Conservation (phyloP, 2,888 invertebrate species). For the Xestia ashworthii region DNA sequence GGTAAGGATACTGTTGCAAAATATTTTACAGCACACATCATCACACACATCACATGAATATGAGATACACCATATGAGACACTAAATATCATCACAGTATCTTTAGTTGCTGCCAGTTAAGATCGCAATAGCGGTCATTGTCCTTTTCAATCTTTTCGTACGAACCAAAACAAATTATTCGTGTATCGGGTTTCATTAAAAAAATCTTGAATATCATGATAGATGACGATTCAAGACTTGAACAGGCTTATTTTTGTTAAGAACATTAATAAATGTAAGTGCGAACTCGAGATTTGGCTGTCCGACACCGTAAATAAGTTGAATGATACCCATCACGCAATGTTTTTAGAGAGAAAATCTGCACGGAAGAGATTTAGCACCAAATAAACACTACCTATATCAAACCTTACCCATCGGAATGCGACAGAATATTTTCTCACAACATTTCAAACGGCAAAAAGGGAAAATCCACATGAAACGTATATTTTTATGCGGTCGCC, state of each 20-base stretch:
- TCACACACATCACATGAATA: not conserved
- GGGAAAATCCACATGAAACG: slow-evolving; percentile 20
- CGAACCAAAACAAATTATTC: too few relatives aligned
- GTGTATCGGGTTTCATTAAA: too few relatives aligned
- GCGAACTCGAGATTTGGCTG: too few relatives aligned
- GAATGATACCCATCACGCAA: not conserved
- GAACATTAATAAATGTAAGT: too few relatives aligned
- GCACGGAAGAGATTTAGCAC: not conserved
- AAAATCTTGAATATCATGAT: too few relatives aligned
- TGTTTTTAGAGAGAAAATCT: not conserved
- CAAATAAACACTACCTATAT: slow-evolving; percentile 29
- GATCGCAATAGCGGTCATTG: too few relatives aligned
- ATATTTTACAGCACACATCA: not conserved
- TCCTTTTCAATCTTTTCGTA: too few relatives aligned
- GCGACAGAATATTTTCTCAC: slow-evolving; percentile 9
- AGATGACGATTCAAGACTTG: too few relatives aligned
- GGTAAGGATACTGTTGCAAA: not conserved
- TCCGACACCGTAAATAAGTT: not conserved
- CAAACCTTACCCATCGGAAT: slow-evolving; percentile 24
- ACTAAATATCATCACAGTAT: too few relatives aligned
- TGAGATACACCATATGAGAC: too few relatives aligned
- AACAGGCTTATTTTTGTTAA: too few relatives aligned
- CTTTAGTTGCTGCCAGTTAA: too few relatives aligned
- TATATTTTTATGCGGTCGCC: slow-evolving; percentile 56
- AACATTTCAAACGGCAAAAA: slow-evolving; percentile 41